Conservation (phyloP, 1,140 invertebrate genomes). For the Apocrypta bakeri region DNA sequence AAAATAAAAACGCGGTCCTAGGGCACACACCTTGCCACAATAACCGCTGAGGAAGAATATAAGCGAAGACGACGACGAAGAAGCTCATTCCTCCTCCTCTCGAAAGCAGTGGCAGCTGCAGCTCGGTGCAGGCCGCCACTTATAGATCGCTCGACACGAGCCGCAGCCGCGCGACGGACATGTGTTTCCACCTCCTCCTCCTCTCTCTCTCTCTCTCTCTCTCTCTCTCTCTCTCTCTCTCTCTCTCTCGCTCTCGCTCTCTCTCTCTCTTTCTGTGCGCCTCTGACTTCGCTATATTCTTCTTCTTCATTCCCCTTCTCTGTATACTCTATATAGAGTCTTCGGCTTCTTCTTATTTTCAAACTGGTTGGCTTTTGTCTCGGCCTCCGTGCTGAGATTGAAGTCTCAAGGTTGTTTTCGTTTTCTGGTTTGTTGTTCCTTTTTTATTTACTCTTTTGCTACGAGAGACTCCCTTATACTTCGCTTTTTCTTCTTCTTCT, state of each 20-base stretch:
- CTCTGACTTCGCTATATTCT: slow-evolving; percentile 2
- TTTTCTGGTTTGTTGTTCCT: background rate
- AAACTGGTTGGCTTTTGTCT: background rate
- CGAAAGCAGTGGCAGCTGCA: slow-evolving; percentile 64
- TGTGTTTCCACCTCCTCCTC: slow-evolving; percentile 64
- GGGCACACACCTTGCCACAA: background rate
- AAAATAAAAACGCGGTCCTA: slow-evolving; percentile 4
- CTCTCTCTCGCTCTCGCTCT: slow-evolving; percentile 46
- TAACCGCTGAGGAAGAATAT: background rate
- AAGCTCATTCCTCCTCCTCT: slow-evolving; percentile 40
- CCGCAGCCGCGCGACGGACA: slow-evolving; percentile 60
- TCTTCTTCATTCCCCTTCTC: slow-evolving; percentile 37
- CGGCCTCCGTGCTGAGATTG: background rate
- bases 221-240: slow-evolving; percentile 42
- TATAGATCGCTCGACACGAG: slow-evolving; percentile 71
- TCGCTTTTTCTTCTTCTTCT: slow-evolving; percentile 10
- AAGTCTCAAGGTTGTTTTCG: slow-evolving; percentile 16
- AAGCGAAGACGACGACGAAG: slow-evolving; percentile 41
- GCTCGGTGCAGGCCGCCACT: slow-evolving; percentile 57
- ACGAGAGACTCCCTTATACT: background rate
- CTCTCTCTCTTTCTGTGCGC: slow-evolving; percentile 45
- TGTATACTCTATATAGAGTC: slow-evolving; percentile 24
- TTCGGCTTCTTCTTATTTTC: slow-evolving; percentile 12
- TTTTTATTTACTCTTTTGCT: background rate
- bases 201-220: slow-evolving; percentile 46